Evolutionary conservation across 2,113 vertebrate species (phyloP), one percentile per base, ranked within the genome.

Genomic region (Tinamus guttatus): DNA sequence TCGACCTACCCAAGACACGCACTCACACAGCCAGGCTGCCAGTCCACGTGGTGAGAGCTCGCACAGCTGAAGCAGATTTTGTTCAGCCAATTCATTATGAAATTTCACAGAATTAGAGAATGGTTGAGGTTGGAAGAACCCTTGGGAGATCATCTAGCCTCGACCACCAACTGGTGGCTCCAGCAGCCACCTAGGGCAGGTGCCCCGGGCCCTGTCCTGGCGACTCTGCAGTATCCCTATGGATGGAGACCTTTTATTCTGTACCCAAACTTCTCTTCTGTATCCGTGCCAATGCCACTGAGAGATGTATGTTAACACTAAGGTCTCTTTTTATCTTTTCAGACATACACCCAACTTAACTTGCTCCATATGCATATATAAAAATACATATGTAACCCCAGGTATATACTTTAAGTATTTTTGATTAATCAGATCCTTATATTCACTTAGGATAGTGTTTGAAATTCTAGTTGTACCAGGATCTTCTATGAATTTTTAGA

Each of bases 401-500:
- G 43, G 43, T 12, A 91, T 13, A 21, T 49, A 85, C n/a, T 67
- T 0, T 5, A 82, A 70, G 41, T 21, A 41, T 24, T 89, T 52
- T 71, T 89, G 13, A 80, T 81, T 90, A 84, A 93, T 64, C 32
- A 59, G 25, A 84, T 63, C 87, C 16, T 30, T 59, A 41, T 13
- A 49, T 40, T 83, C 17, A 63, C 84, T 81, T 34, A 75, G 75
- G 70, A 73, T 13, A 71, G 14, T 17, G 6, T 81, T 60, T 80
- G 65, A 93, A 93, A 63, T 91, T 75, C 21, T 81, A 25, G 8
- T 62, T 82, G 38, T 18, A 70, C 58, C 34, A 75, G 40, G 28
- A 94, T 93, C n/a, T 92, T 81, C 74, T 78, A 15, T 81, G 67
- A 90, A 85, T 45, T 91, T 94, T 87, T 30, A 85, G 51, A 83